phyloP scores from a whole-genome alignment of 2,888 invertebrate genomes.

The Carterocephalus palaemon region DNA sequence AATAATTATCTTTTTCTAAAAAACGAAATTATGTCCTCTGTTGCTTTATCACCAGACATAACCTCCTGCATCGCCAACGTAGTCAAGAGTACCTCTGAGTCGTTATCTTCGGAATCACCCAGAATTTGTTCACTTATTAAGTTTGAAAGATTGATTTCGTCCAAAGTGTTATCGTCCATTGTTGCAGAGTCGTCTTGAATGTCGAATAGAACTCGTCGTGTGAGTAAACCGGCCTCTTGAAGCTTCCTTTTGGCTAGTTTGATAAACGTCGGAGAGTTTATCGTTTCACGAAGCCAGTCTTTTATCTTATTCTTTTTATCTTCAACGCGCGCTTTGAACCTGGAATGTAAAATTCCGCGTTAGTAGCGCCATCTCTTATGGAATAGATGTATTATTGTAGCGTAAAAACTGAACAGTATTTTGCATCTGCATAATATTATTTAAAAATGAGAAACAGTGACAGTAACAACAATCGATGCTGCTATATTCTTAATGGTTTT shows the following conservation, averaged over 20 bases:
- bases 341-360: constrained; percentile 31
- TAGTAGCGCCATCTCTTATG: not conserved
- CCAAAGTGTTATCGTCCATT: constrained; percentile 54
- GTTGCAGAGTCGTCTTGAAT: constrained; percentile 31
- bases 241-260: constrained; percentile 63
- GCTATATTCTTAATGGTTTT: too few species aligned
- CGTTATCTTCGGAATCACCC: constrained; percentile 49
- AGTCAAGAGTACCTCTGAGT: constrained; percentile 53
- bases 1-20: constrained; percentile 1
- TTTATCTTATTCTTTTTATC: constrained; percentile 69
- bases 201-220: constrained; percentile 37
- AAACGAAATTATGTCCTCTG: constrained; percentile 3
- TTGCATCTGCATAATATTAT: too few species aligned
- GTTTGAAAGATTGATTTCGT: constrained; percentile 62
- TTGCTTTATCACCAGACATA: constrained; percentile 36
- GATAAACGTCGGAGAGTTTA: constrained; percentile 60
- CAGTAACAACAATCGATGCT: too few species aligned
- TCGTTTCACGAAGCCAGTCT: constrained; percentile 60
- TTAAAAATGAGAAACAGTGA: too few species aligned
- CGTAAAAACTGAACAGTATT: too few species aligned
- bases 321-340: constrained; percentile 66
- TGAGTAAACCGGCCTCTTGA: constrained; percentile 49
- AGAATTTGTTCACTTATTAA: constrained; percentile 60
- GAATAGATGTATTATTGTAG: too few species aligned
- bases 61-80: constrained; percentile 60